A percentile compares a stretch with the other conserved stretches of the same genome.
Conservation (phyloP, 2,888 invertebrate genomes). For the Esperia sulphurella region DNA sequence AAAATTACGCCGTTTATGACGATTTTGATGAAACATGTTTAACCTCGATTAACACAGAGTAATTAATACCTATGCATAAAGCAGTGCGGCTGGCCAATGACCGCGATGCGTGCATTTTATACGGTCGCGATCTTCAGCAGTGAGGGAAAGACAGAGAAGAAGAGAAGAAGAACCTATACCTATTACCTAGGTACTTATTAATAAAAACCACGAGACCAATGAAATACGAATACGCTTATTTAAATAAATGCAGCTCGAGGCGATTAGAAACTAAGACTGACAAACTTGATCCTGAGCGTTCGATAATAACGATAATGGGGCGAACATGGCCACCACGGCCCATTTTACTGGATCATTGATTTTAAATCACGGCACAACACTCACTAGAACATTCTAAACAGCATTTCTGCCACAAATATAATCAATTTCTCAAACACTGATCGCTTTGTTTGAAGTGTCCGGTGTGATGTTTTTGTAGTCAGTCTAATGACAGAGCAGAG, state of each 20-base stretch:
- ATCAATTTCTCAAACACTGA: conserved; percentile 7
- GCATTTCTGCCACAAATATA: not conserved
- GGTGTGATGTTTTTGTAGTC: conserved; percentile 26
- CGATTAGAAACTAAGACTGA: conserved; percentile 25
- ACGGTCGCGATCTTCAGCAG: too few species aligned
- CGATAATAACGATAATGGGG: conserved; percentile 40
- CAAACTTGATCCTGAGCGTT: conserved; percentile 23
- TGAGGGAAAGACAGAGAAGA: too few species aligned
- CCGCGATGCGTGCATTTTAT: too few species aligned
- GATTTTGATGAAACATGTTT: too few species aligned
- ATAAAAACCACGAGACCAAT: too few species aligned
- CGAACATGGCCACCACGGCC: conserved; percentile 34
- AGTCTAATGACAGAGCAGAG: conserved; percentile 28
- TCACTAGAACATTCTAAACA: conserved; percentile 5
- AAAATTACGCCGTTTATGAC: too few species aligned
- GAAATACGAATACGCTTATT: too few species aligned
- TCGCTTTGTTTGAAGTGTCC: conserved; percentile 13
- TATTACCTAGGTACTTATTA: too few species aligned
- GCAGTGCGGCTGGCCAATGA: too few species aligned
- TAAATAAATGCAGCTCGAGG: conserved; percentile 1
- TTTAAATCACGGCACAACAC: conserved; percentile 10
- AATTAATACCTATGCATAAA: too few species aligned
- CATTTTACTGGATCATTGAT: conserved; percentile 23
- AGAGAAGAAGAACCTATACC: too few species aligned
- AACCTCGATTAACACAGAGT: too few species aligned